phyloP scores from a whole-genome alignment of 2,888 invertebrate genomes.

The Agonopterix heracliana region DNA sequence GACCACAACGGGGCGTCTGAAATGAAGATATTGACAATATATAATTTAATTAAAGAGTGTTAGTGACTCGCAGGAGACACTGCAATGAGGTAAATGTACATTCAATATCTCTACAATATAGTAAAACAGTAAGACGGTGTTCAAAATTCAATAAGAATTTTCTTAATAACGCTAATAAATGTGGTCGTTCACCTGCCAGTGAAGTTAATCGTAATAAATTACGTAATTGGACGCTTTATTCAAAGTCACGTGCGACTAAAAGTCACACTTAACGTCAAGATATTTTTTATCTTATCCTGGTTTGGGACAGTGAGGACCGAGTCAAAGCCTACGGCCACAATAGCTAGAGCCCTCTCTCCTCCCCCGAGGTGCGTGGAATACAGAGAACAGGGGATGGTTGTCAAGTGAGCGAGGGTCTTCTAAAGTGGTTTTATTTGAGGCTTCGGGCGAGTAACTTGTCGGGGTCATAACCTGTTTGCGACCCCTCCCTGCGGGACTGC shows the following conservation, averaged over 20 bases:
- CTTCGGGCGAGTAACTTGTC: slow-evolving; percentile 72
- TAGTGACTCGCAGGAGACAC: no score
- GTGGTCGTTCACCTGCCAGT: slow-evolving; percentile 6
- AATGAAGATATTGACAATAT: no score
- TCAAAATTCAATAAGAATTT: no score
- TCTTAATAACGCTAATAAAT: no score
- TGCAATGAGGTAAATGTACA: no score
- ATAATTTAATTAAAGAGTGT: no score
- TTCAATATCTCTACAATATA: no score
- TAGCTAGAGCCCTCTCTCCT: slow-evolving; percentile 30
- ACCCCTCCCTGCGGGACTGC: slow-evolving; percentile 68
- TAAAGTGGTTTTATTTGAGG: slow-evolving; percentile 49
- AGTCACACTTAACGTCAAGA: slow-evolving; percentile 47
- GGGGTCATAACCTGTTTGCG: slow-evolving; percentile 76
- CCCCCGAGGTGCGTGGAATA: slow-evolving; percentile 15
- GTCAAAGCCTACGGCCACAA: slow-evolving; percentile 40
- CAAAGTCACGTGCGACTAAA: slow-evolving; percentile 36
- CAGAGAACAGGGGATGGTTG: slow-evolving; percentile 24
- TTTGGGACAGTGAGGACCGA: slow-evolving; percentile 60
- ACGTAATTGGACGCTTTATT: slow-evolving; percentile 21
- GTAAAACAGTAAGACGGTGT: no score
- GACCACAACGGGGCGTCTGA: no score
- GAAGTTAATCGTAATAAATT: slow-evolving; percentile 9
- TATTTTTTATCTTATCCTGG: slow-evolving; percentile 70
- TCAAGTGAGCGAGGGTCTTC: slow-evolving; percentile 40